Percentiles rank a stretch among this genome's conserved stretches.
phyloP scores from a whole-genome alignment of 1,140 invertebrate genomes.

The Aleiodes sp. region DNA sequence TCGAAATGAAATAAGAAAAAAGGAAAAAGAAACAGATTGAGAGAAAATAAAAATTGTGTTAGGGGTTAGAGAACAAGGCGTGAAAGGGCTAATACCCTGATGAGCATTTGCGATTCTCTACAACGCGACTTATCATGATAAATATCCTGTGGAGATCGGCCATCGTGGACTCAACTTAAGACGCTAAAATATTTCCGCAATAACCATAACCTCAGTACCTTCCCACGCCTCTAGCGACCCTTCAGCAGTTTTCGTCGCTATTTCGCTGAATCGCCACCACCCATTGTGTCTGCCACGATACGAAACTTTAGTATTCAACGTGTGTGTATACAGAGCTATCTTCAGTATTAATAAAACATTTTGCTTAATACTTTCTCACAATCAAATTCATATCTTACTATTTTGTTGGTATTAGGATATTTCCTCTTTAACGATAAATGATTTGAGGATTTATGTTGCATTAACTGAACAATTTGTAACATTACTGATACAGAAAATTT shows the following conservation, averaged over 20 bases:
- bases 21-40: conserved; percentile 9
- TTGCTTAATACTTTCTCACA: neutral
- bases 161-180: conserved; percentile 6
- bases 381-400: neutral
- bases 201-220: conserved; percentile 19
- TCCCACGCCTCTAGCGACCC: conserved; percentile 9
- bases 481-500: neutral
- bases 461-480: neutral
- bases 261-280: neutral
- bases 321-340: neutral
- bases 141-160: conserved; percentile 4
- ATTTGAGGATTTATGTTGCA: neutral
- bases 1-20: too few species aligned
- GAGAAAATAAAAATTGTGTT: neutral
- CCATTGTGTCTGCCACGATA: neutral
- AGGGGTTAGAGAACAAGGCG: conserved; percentile 3
- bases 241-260: neutral
- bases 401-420: too few species aligned
- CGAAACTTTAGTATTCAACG: neutral
- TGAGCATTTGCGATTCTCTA: neutral
- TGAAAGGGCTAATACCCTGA: conserved; percentile 22
- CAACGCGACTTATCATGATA: conserved; percentile 22
- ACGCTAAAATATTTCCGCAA: conserved; percentile 20
- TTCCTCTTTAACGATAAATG: too few species aligned
- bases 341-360: neutral